Percentiles rank a stretch among this genome's conserved stretches.
Conservation (phyloP, 1,140 invertebrate species). For the Penaeus vannamei region DNA sequence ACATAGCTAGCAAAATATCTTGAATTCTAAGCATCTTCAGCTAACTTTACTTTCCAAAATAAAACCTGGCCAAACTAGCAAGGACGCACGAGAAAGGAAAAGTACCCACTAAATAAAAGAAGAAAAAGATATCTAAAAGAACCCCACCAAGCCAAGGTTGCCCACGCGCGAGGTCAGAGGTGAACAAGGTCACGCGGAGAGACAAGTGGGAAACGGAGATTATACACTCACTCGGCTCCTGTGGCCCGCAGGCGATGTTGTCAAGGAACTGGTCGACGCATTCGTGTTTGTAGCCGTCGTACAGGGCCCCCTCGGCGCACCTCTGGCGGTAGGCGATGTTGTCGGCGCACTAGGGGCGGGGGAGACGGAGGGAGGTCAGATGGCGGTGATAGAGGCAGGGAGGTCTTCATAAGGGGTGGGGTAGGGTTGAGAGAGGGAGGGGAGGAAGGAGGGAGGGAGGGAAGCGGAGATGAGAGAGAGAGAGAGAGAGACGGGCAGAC, state of each 20-base stretch:
- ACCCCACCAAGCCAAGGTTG: not conserved
- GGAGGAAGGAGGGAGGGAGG: not conserved
- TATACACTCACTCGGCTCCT: constrained; percentile 35
- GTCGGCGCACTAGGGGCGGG: constrained; percentile 23
- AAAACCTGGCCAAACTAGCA: no score
- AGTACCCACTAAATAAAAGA: no score
- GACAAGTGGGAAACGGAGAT: no score
- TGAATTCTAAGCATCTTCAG: no score
- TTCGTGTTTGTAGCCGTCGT: constrained; percentile 45
- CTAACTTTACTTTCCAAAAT: no score
- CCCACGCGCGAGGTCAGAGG: not conserved
- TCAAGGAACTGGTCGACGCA: constrained; percentile 20
- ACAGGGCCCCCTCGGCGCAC: constrained; percentile 40
- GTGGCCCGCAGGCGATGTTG: constrained; percentile 45
- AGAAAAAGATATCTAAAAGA: no score
- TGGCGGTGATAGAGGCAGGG: not conserved
- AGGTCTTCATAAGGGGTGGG: no score
- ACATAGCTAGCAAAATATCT: no score
- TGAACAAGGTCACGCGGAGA: not conserved
- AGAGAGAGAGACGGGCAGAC: not conserved
- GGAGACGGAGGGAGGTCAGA: not conserved
- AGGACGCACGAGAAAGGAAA: no score
- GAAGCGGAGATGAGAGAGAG: not conserved
- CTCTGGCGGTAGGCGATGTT: constrained; percentile 5
- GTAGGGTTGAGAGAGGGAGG: no score